Evolutionary conservation across 2,888 invertebrate genomes (phyloP).

Genomic region (Ashinkailepas kermadecensis): DNA sequence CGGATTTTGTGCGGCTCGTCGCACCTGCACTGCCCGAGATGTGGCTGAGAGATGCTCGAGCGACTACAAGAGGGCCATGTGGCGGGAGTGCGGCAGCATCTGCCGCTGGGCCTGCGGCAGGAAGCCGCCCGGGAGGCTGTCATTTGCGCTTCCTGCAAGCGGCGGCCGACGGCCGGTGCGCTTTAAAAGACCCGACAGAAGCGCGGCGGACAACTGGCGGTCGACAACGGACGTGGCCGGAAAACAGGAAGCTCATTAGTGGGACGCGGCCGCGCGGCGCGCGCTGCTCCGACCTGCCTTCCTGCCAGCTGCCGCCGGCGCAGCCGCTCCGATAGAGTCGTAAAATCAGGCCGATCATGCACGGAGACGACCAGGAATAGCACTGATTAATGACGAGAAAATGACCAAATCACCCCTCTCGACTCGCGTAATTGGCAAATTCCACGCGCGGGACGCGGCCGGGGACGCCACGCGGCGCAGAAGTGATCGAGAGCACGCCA

Average conservation of each 20-base stretch:
- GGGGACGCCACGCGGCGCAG: not conserved
- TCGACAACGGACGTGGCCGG: not conserved
- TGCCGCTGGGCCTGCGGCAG: not conserved
- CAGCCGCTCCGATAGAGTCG: not conserved
- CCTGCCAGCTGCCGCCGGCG: slow-evolving; percentile 15
- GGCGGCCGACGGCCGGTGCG: not conserved
- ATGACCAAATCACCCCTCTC: slow-evolving; percentile 2
- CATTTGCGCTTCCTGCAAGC: not conserved
- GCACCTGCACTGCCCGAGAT: too few relatives aligned
- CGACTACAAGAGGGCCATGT: too few relatives aligned
- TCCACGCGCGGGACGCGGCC: not conserved
- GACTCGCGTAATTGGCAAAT: not conserved
- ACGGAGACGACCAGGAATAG: slow-evolving; percentile 10
- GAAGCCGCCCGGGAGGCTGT: not conserved
- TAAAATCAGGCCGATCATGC: slow-evolving; percentile 20
- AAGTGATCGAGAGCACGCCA: not conserved
- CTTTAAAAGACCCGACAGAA: not conserved
- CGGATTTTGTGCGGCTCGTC: too few relatives aligned
- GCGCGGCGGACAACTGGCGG: not conserved
- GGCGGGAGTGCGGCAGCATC: too few relatives aligned
- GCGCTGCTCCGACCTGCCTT: not conserved
- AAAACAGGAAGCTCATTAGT: slow-evolving; percentile 19
- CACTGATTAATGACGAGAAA: slow-evolving; percentile 15
- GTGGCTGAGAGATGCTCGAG: too few relatives aligned
- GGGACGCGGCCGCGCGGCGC: not conserved